Evolutionary conservation across 2,113 vertebrate species (phyloP).

Genomic region (Halcyon senegalensis): DNA sequence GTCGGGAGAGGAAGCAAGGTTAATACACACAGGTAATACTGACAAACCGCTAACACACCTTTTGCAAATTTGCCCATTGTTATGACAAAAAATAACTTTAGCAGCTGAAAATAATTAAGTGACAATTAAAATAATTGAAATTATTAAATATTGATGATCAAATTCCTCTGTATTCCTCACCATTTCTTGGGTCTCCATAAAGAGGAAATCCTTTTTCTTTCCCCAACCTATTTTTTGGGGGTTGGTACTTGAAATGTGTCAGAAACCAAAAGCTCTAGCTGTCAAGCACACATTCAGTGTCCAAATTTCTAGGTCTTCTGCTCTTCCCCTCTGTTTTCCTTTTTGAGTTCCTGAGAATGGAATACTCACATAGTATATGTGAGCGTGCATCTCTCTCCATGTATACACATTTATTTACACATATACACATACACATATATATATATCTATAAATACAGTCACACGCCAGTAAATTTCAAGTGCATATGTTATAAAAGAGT

Average conservation of each 20-base stretch:
- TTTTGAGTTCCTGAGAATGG: background rate
- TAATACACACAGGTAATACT: background rate
- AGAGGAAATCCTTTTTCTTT: background rate
- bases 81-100: background rate
- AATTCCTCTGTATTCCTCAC: background rate
- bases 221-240: background rate
- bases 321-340: background rate
- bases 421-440: background rate
- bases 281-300: background rate
- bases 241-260: background rate
- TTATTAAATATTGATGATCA: background rate
- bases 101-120: background rate
- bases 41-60: background rate
- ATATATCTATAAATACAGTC: background rate
- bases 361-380: background rate
- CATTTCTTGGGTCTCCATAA: background rate
- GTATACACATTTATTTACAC: background rate
- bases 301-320: background rate
- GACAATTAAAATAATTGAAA: background rate
- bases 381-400: background rate
- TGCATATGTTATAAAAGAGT: background rate
- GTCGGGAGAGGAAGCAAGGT: background rate
- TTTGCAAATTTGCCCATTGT: background rate
- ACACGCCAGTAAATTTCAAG: background rate
- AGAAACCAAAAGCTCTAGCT: background rate